phyloP scores from a whole-genome alignment of 2,888 invertebrate genomes.

The Slavum lentiscoides region DNA sequence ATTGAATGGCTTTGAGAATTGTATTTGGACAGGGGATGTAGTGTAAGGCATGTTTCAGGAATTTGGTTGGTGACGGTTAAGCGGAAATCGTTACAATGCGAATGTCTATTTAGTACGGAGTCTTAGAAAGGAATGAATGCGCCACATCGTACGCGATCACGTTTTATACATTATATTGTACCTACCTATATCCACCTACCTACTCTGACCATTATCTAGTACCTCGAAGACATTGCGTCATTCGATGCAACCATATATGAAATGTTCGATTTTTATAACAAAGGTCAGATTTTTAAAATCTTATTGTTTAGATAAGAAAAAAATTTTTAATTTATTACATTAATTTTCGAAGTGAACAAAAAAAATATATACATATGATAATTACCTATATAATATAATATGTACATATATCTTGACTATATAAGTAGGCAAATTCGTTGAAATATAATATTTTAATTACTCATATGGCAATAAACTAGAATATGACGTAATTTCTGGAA shows the following conservation, averaged over 20 bases:
- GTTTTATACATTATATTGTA: conserved; percentile 5
- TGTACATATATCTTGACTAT: not conserved
- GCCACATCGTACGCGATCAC: conserved; percentile 1
- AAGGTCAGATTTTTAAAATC: conserved; percentile 35
- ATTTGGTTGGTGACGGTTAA: conserved; percentile 24
- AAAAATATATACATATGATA: not conserved
- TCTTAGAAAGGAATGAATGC: conserved; percentile 36
- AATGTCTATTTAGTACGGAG: conserved; percentile 28
- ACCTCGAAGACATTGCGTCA: conserved; percentile 34
- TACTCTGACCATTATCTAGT: conserved; percentile 35
- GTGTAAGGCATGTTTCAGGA: conserved; percentile 29
- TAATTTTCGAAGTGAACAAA: not conserved
- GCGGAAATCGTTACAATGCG: conserved; percentile 17
- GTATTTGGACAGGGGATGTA: conserved; percentile 23
- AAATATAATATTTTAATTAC: not conserved
- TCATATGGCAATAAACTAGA: not conserved
- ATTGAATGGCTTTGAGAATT: conserved; percentile 24
- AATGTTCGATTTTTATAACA: conserved; percentile 16
- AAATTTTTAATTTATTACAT: no score
- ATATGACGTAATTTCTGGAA: no score
- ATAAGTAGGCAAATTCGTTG: not conserved
- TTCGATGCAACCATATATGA: conserved; percentile 3
- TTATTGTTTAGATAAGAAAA: conserved; percentile 4
- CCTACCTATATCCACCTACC: not conserved
- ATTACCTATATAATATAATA: not conserved